Conservation (phyloP, 2,888 invertebrate genomes). For the Hirtodrosophila confusa region DNA sequence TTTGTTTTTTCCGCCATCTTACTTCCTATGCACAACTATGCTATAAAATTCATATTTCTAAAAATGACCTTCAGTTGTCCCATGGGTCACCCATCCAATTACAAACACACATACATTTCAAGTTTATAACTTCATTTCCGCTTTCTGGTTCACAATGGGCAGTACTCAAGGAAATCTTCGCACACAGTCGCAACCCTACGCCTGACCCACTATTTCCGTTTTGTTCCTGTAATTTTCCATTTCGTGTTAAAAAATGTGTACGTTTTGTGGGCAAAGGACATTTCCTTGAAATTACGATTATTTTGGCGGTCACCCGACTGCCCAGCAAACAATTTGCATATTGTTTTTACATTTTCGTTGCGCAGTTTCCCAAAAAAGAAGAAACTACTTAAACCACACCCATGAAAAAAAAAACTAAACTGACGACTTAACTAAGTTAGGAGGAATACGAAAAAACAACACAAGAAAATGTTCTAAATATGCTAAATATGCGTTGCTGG, state of each 20-base stretch:
- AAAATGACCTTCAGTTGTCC: constrained; percentile 30
- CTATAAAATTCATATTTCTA: neutral
- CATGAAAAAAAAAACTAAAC: constrained; percentile 5
- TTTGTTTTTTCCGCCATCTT: neutral
- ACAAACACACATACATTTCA: neutral
- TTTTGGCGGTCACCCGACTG: constrained; percentile 25
- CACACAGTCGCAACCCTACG: constrained; percentile 29
- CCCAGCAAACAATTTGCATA: constrained; percentile 13
- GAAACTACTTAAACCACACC: constrained; percentile 14
- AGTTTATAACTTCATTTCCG: constrained; percentile 37
- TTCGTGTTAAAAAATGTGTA: constrained; percentile 13
- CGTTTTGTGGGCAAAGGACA: constrained; percentile 11
- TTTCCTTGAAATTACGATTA: constrained; percentile 35
- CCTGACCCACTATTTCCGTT: constrained; percentile 33
- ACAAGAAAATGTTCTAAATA: constrained; percentile 20
- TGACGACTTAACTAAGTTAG: constrained; percentile 22
- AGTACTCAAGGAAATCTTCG: constrained; percentile 8
- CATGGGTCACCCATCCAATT: neutral
- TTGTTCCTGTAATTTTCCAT: constrained; percentile 39
- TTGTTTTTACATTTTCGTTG: constrained; percentile 1
- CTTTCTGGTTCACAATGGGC: neutral
- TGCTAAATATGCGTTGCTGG: constrained; percentile 11
- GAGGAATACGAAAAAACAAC: constrained; percentile 16
- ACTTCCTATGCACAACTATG: neutral
- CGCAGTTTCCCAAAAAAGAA: constrained; percentile 9